Base-by-base conservation (phyloP, 2,113 vertebrate genomes). In the western clawed frog (Xenopus tropicalis) region DNA sequence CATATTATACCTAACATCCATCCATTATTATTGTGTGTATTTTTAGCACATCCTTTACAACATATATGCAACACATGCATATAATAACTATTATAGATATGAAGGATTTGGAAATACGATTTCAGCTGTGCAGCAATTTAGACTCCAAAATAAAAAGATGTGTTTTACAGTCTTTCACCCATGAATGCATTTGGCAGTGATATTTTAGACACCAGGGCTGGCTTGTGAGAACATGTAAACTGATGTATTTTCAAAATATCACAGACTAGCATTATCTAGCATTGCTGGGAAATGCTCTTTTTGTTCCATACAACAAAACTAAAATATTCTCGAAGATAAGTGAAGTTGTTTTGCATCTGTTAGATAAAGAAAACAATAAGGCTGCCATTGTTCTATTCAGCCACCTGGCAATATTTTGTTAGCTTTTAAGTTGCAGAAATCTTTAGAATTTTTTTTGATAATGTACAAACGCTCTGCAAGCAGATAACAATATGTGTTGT, bases 341-440 rank as follows among this genome's bases (percentile, higher is more conserved):
- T 74, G 72, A 67, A 68, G 65, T 74, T 74, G 44, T 65, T 74
- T 74, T 74, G 64, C 66, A 52, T 69, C 57, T 61, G 25, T 68
- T 22, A 44, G 24, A 68, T 51, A 74, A 74, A 68, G 72, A 66
- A 74, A 74, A 68, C 54, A 74, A 68, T 68, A 46, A 68, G 57
- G 17, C 57, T 20, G 46, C 3, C 54, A 17, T 59, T 20, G 42
- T 37, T 37, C 29, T 37, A 37, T 25, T 67, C 64, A 61, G 57
- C 64, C 72, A 74, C 67, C 72, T 74, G 72, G 72, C 72, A 66
- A 14, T 24, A 62, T 68, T 74, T 37, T 22, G 56, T 52, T 67
- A 52, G 42, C 37, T 74, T 61, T 59, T 59, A 43, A 58, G 72
- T 68, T 67, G 57, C 46, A 56, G 46, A 61, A 65, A 68, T 74